Conservation (phyloP, 2,888 invertebrate species). For the Ramazzottius varieornatus region DNA sequence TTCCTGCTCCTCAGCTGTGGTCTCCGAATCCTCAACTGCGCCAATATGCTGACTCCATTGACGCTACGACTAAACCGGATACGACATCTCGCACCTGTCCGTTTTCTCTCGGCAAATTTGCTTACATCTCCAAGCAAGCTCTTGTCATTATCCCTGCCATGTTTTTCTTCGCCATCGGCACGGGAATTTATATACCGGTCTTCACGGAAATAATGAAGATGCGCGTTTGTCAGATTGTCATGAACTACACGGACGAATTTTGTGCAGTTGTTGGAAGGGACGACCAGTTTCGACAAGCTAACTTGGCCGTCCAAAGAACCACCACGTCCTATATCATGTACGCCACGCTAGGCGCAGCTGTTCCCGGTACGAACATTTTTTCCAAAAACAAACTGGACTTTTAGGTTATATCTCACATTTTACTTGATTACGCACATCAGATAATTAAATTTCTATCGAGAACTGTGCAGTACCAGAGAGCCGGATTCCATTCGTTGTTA, state of each 20-base stretch:
- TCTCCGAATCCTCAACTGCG: too few species aligned
- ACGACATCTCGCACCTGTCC: too few species aligned
- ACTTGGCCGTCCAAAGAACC: not conserved
- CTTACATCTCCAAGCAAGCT: not conserved
- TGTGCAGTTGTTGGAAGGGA: not conserved
- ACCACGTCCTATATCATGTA: not conserved
- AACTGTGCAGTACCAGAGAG: too few species aligned
- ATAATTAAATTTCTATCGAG: too few species aligned
- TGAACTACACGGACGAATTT: not conserved
- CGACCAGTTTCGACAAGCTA: not conserved
- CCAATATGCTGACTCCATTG: too few species aligned
- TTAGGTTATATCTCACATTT: too few species aligned
- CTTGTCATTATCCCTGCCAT: not conserved
- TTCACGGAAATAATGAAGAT: not conserved
- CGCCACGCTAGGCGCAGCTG: not conserved
- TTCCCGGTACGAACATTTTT: not conserved
- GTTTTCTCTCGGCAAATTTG: too few species aligned
- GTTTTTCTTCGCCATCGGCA: not conserved
- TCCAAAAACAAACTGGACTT: too few species aligned
- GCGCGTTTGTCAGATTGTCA: not conserved
- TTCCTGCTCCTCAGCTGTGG: too few species aligned
- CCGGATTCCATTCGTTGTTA: too few species aligned
- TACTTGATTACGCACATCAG: too few species aligned
- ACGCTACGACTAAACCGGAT: too few species aligned
- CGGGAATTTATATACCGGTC: not conserved